Evolutionary conservation across 2,113 vertebrate genomes (phyloP).

Genomic region (Ginglymostoma cirratum): DNA sequence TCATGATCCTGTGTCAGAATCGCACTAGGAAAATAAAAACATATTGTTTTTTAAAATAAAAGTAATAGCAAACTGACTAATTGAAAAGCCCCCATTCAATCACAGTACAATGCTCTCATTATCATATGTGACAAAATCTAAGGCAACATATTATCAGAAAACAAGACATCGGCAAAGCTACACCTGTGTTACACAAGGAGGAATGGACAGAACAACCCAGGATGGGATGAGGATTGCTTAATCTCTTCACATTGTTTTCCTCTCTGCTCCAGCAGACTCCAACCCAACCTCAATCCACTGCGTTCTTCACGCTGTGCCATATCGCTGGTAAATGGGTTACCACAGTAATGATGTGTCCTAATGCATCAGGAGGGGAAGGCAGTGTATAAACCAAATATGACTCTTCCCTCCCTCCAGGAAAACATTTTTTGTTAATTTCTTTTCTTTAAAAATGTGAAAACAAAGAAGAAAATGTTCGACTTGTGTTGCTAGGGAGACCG

Average conservation of each 20-base stretch:
- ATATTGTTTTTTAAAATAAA: not conserved
- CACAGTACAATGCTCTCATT: constrained; percentile 22
- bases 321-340: not conserved
- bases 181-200: not conserved
- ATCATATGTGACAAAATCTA: constrained; percentile 35
- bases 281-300: not conserved
- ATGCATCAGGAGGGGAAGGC: not conserved
- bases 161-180: constrained; percentile 21
- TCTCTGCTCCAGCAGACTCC: not conserved
- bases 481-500: not conserved
- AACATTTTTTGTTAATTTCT: constrained; percentile 25
- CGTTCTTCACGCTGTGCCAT: not conserved
- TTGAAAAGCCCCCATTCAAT: constrained; percentile 20
- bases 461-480: not conserved
- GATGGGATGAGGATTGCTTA: not conserved
- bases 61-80: constrained; percentile 6
- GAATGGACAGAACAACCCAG: constrained; percentile 20
- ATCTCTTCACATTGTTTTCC: not conserved
- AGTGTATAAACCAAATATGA: not conserved
- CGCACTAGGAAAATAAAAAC: not conserved
- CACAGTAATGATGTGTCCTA: not conserved
- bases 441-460: constrained; percentile 30
- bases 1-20: constrained; percentile 34
- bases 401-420: not conserved
- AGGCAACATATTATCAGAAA: constrained; percentile 28